Base-by-base conservation (phyloP, 2,797 vertebrate genomes). In the Heterohyrax brucei region DNA sequence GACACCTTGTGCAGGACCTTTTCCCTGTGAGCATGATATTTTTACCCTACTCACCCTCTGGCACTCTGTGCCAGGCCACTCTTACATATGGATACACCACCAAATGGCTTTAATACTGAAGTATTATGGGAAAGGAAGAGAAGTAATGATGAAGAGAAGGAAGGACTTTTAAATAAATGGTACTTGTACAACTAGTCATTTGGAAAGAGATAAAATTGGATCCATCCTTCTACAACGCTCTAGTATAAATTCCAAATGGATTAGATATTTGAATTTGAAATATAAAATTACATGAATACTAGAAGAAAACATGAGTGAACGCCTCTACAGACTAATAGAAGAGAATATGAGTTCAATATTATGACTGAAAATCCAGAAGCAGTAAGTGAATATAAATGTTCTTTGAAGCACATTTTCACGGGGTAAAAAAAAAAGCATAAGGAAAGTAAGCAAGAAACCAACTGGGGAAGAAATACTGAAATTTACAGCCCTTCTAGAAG, bases 321-420 rank as follows among this genome's bases (percentile, higher is more conserved):
- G 53, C 26, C 70, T 62, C 19, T 73, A 12, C 28, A 46, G 21
- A 33, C 4, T 5, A 64, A 18, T 22, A 50, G 33, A 2, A 2
- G 21, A 46, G 64, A 79, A 46, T 28, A 75, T 39, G 39, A 12
- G n/a, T 80, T 80, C 12, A n/a, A 50, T 61, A 61, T 75, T 86
- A 80, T 26, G 56, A 94, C n/a, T 62, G 44, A 79, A 85, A 86
- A 56, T 73, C 59, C 66, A 66, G 33, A 80, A 80, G 46, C 33
- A 28, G 22, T 73, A 44, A 22, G 33, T 10, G 26, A 73, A 39
- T 44, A 39, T 72, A 39, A 1, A 72, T 39, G 10, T 73, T 10
- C 7, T 18, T 73, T 73, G 18, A 73, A 19, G 44, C 9, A 73
- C 4, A 73, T 26, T 56, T 87, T 86, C 39, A 85, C 4, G n/a